Evolutionary conservation across 2,888 invertebrate species (phyloP).

Genomic region (Venusia cambrica): DNA sequence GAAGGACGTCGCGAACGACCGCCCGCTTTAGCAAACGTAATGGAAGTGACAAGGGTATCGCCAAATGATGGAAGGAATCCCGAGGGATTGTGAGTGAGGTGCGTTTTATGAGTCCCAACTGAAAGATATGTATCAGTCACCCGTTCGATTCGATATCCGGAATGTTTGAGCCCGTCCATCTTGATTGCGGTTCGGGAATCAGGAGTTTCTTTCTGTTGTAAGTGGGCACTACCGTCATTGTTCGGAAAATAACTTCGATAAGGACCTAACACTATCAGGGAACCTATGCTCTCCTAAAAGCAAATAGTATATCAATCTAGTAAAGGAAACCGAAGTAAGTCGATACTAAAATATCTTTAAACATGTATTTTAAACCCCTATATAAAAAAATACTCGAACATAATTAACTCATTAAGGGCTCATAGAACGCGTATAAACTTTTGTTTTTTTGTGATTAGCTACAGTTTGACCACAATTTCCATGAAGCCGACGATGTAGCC

Average conservation of each 20-base stretch:
- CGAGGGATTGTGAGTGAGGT: constrained; percentile 55
- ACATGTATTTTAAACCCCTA: no score
- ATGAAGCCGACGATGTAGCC: no score
- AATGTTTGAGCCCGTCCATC: constrained; percentile 32
- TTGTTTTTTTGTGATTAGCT: no score
- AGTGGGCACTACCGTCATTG: constrained; percentile 20
- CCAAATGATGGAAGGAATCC: constrained; percentile 73
- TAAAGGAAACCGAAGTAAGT: no score
- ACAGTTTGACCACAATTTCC: no score
- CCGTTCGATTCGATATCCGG: constrained; percentile 45
- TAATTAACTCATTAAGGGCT: no score
- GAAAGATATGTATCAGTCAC: constrained; percentile 59
- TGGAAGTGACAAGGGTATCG: constrained; percentile 76
- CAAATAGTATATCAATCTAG: no score
- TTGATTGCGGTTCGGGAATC: constrained; percentile 21
- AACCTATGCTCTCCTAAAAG: constrained; percentile 2
- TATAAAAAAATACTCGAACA: no score
- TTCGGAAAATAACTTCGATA: constrained; percentile 9
- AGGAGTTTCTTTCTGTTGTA: constrained; percentile 23
- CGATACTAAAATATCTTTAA: no score
- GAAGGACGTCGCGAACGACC: constrained; percentile 65
- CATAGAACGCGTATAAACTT: no score
- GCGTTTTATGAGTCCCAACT: constrained; percentile 58
- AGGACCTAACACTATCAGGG: constrained; percentile 8
- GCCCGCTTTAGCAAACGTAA: constrained; percentile 61